Evolutionary conservation across 2,888 invertebrate species (phyloP), one percentile per base, ranked within the genome.

Genomic region (Leptinotarsa haldemani): DNA sequence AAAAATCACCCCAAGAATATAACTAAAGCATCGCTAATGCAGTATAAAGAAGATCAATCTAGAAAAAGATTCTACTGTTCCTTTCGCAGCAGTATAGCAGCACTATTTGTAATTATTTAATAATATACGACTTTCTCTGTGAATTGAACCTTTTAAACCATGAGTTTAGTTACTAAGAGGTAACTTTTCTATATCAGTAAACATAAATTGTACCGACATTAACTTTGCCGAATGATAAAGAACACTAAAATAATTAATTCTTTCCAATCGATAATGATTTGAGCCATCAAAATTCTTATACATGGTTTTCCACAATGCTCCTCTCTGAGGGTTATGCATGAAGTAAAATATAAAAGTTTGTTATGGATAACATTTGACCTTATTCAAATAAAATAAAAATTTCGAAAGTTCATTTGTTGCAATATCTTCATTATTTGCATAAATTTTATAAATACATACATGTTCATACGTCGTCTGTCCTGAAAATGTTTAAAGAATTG

Each of bases 131-230:
- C 56, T 56, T 56, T 56, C 56, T 56, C 56, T 56, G 25, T 4
- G 3, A 15, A 12, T 12, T 25, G 4, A 56, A 56, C 15, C 56
- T 56, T 22, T 22, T 20, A 22, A 56, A 56, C 25, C 22, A 56
- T 15, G 20, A 22, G 22, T 15, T 25, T 22, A 56, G 22, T 56
- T 56, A 56, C 22, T 22, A 22, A 15, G 22, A 22, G 56, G 4
- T 1, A 56, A 22, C 13, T 56, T 56, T 56, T 20, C 13, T 56
- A 13, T 56, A 18, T 22, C 22, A 56, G 22, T 13, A 22, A 56
- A 56, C 56, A 56, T 56, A 56, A 22, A 56, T 22, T 56, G 15
- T 56, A 22, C n/a, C n/a, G n/a, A n/a, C 56, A 56, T 56, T 56
- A 56, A 22, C 56, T 56, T 4, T 20, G 12, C 15, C 22, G 22